Conservation (phyloP, 2,888 invertebrate genomes). For the Vannuccia rotundouncinata region DNA sequence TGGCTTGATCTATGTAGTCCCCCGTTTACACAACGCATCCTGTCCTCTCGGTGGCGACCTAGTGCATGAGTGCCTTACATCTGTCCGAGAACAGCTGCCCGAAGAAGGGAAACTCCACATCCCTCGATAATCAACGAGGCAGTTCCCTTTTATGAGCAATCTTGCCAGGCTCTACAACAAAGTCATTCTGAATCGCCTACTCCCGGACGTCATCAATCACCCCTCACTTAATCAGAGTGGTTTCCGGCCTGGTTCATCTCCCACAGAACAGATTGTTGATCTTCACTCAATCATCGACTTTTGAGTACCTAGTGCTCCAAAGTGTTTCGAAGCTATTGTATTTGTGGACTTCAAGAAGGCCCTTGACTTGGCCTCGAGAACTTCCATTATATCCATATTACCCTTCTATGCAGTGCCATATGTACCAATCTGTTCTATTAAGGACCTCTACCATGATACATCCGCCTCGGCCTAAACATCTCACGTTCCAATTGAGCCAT, state of each 20-base stretch:
- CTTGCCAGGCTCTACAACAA: constrained; percentile 12
- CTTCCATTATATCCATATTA: too few species aligned
- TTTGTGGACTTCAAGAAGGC: neutral
- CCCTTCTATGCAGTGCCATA: neutral
- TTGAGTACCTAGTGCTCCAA: neutral
- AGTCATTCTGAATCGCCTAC: constrained; percentile 15
- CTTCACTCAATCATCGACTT: neutral
- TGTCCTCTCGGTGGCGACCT: constrained; percentile 6
- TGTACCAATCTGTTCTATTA: neutral
- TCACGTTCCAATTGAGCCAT: neutral
- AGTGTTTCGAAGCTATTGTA: neutral
- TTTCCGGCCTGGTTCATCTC: neutral
- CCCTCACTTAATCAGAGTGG: constrained; percentile 17
- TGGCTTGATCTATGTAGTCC: neutral
- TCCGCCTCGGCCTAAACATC: neutral
- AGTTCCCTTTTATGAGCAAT: neutral
- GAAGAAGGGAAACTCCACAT: neutral
- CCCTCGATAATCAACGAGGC: neutral
- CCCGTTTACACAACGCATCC: neutral
- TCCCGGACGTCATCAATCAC: neutral
- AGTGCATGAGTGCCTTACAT: neutral
- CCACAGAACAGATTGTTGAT: neutral
- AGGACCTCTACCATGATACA: neutral
- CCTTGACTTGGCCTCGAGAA: neutral
- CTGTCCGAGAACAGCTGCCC: neutral